Evolutionary conservation across 2,113 vertebrate genomes (phyloP).

Genomic region (Hyperopisus bebe): DNA sequence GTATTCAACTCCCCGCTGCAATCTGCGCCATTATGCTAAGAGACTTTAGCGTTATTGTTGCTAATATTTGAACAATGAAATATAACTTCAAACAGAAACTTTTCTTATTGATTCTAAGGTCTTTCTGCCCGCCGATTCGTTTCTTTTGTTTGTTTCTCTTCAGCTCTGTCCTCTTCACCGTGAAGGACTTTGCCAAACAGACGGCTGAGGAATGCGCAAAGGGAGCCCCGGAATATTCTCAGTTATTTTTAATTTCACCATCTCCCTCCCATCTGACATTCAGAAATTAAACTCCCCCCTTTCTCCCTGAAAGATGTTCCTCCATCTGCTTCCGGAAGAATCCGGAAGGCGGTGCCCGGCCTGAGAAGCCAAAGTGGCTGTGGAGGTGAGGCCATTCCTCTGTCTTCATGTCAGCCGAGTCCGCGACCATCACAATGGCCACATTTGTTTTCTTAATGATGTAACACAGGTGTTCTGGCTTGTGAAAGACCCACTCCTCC

Average conservation of each 20-base stretch:
- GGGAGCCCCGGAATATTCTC: neutral
- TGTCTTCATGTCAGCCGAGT: neutral
- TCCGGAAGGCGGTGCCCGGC: neutral
- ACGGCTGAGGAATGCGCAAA: neutral
- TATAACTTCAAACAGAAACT: neutral
- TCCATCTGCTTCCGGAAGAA: neutral
- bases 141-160: neutral
- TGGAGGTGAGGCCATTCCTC: neutral
- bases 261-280: neutral
- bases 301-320: slow-evolving; percentile 5
- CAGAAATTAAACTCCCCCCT: neutral
- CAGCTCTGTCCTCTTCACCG: neutral
- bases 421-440: neutral
- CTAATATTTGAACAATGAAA: neutral
- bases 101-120: neutral
- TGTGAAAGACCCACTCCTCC: neutral
- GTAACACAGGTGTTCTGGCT: neutral
- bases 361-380: neutral
- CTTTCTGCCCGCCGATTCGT: neutral
- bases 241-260: neutral
- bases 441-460: neutral
- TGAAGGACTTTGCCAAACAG: neutral
- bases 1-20: neutral
- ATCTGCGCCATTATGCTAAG: neutral
- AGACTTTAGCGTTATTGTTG: neutral